Evolutionary conservation across 2,113 vertebrate genomes (phyloP).

Genomic region (Melanostigma gelatinosum): DNA sequence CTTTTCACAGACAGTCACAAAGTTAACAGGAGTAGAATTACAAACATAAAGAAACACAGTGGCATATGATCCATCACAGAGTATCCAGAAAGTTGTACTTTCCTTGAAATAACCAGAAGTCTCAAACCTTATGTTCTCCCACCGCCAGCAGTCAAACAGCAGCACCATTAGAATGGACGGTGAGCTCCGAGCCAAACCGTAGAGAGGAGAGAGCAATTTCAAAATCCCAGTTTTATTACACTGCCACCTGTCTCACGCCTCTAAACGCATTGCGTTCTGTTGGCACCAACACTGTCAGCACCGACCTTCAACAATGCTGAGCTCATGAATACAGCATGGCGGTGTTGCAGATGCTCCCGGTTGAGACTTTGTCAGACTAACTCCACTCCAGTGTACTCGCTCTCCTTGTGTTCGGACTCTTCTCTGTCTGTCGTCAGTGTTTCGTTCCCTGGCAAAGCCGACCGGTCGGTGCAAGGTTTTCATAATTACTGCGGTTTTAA

Average conservation of each 20-base stretch:
- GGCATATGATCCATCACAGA: constrained; percentile 11
- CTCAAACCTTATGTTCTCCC: constrained; percentile 45
- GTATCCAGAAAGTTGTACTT: constrained; percentile 31
- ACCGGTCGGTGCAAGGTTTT: constrained; percentile 36
- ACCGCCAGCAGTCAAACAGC: constrained; percentile 48
- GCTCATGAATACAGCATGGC: constrained; percentile 51
- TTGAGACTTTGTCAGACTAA: constrained; percentile 20
- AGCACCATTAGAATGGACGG: constrained; percentile 55
- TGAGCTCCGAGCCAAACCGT: constrained; percentile 57
- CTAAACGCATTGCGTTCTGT: constrained; percentile 51
- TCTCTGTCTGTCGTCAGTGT: constrained; percentile 31
- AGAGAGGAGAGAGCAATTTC: constrained; percentile 60
- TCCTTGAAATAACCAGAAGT: constrained; percentile 46
- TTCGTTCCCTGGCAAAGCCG: constrained; percentile 7
- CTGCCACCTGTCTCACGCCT: constrained; percentile 62
- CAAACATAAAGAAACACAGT: neutral
- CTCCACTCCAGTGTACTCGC: neutral
- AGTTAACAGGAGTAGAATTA: no score
- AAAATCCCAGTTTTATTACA: constrained; percentile 63
- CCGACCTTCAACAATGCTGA: constrained; percentile 61
- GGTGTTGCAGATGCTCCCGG: constrained; percentile 41
- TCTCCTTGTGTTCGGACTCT: constrained; percentile 19
- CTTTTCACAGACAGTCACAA: no score
- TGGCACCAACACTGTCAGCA: constrained; percentile 47
- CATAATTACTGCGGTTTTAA: constrained; percentile 41